Conservation (phyloP, 1,140 invertebrate species). For the Hylaeus anthracinus region DNA sequence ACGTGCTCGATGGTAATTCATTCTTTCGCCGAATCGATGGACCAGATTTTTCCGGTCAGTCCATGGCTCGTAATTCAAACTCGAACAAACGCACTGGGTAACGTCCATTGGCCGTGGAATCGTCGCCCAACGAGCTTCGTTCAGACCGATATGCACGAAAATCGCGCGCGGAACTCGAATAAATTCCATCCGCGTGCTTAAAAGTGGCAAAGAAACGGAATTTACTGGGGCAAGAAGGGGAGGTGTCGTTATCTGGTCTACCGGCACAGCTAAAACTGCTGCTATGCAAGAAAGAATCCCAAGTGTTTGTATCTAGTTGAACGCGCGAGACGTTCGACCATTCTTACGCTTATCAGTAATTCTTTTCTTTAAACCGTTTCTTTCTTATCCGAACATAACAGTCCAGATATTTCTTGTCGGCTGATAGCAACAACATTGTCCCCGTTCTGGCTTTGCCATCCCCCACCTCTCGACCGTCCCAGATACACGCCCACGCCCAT, state of each 20-base stretch:
- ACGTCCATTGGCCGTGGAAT: too few relatives aligned
- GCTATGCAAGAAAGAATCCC: conserved; percentile 36
- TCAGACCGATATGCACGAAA: not conserved
- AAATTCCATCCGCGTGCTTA: conserved; percentile 26
- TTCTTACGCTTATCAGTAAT: conserved; percentile 41
- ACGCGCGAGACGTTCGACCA: not conserved
- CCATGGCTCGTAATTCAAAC: conserved; percentile 5
- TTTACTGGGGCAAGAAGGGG: not conserved
- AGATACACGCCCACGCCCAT: not conserved
- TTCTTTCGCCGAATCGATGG: conserved; percentile 9
- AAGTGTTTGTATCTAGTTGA: conserved; percentile 1
- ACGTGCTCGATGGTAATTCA: conserved; percentile 8
- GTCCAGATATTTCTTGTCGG: conserved; percentile 3
- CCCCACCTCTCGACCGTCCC: not conserved
- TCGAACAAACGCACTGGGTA: too few relatives aligned
- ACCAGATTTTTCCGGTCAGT: not conserved
- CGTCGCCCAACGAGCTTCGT: not conserved
- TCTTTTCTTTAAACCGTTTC: conserved; percentile 11
- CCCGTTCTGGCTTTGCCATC: not conserved
- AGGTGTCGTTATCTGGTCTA: conserved; percentile 26
- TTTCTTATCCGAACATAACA: conserved; percentile 4
- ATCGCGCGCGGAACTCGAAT: not conserved
- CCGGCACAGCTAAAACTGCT: conserved; percentile 21
- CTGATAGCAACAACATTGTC: conserved; percentile 5
- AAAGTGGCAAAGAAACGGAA: conserved; percentile 29